These are phyloP conservation scores for Asteroscopus sphinx DNA, from an alignment of 2,888 invertebrate genomes.

Conservation along the genomic window DNA sequence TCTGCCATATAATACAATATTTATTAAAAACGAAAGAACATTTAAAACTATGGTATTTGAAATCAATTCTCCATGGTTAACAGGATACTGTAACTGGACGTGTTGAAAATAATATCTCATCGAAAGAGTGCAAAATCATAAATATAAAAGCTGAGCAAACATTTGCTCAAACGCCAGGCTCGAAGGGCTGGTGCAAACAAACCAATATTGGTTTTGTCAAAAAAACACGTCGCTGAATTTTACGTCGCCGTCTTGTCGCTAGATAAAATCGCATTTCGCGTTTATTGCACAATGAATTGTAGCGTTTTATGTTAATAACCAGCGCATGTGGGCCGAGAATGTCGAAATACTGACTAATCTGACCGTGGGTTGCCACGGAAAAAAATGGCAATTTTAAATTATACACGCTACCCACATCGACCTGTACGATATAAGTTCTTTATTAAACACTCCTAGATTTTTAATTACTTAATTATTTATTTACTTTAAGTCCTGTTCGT, in stretches of 20 bases:
- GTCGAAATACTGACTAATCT: slow-evolving; percentile 89
- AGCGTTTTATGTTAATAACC: slow-evolving; percentile 87
- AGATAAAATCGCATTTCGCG: slow-evolving; percentile 86
- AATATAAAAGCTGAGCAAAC: slow-evolving; percentile 50
- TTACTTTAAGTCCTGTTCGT: slow-evolving; percentile 61
- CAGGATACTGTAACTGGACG: slow-evolving; percentile 22
- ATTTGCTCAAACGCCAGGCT: slow-evolving; percentile 47
- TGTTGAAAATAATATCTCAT: slow-evolving; percentile 42
- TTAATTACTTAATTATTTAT: slow-evolving; percentile 87
- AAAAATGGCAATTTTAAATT: slow-evolving; percentile 89
- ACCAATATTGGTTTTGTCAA: slow-evolving; percentile 61
- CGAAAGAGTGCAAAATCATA: slow-evolving; percentile 38
- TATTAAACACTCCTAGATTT: slow-evolving; percentile 80
- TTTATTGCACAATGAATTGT: slow-evolving; percentile 88
- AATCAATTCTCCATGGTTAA: neutral
- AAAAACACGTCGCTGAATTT: slow-evolving; percentile 68
- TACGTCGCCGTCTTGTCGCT: slow-evolving; percentile 74
- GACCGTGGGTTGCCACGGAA: slow-evolving; percentile 83
- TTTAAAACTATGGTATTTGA: too few species aligned
- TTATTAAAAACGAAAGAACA: too few species aligned
- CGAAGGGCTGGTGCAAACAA: slow-evolving; percentile 54
- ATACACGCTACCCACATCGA: slow-evolving; percentile 85
- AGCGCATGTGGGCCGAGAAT: slow-evolving; percentile 81
- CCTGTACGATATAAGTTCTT: slow-evolving; percentile 72
- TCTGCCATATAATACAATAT: too few species aligned